A percentile compares a stretch with the other conserved stretches of the same genome.
Conservation (phyloP, 2,113 vertebrate species). For the Cyanoliseus patagonus region DNA sequence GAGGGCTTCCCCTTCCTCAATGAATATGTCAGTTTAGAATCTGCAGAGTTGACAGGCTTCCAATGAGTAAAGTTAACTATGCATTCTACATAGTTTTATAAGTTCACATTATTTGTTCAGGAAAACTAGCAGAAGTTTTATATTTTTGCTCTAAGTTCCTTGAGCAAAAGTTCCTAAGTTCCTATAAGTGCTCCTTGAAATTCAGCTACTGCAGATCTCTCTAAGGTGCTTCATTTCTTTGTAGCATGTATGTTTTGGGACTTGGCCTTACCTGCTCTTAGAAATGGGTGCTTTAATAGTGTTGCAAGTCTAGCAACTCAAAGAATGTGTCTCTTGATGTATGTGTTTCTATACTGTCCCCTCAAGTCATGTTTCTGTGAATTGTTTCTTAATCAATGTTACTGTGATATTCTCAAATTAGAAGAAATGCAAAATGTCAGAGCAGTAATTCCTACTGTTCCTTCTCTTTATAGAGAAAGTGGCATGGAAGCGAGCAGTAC, state of each 20-base stretch:
- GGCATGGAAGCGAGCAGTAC: constrained; percentile 96
- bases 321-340: not conserved
- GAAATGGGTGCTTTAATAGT: not conserved
- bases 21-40: not conserved
- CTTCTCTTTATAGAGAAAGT: constrained; percentile 88
- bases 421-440: not conserved
- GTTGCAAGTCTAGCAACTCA: not conserved
- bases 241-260: not conserved
- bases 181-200: not conserved
- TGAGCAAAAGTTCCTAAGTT: no score
- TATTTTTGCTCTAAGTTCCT: not conserved
- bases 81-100: not conserved
- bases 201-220: not conserved
- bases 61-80: not conserved
- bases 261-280: not conserved
- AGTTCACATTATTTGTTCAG: not conserved
- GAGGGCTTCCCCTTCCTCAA: not conserved
- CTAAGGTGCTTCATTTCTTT: not conserved
- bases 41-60: not conserved
- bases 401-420: not conserved
- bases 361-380: not conserved
- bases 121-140: not conserved
- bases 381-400: not conserved
- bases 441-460: not conserved
- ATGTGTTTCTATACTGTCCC: not conserved